phyloP scores from a whole-genome alignment of 2,888 invertebrate genomes.

The Melipona bicolor region DNA sequence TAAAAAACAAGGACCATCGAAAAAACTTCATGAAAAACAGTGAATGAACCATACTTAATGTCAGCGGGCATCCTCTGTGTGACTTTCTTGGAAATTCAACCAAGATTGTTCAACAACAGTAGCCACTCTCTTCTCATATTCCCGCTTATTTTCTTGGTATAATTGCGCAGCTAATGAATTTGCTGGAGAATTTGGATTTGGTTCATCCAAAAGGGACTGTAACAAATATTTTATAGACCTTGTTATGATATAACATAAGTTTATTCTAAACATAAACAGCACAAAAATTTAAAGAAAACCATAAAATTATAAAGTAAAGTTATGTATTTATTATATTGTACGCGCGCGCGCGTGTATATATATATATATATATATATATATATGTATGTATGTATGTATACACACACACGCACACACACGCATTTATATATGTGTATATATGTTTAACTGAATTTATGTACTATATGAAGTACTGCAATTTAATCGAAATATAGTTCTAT shows the following conservation, averaged over 20 bases:
- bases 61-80: constrained; percentile 83
- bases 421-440: constrained; percentile 1
- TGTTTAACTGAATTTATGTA: constrained; percentile 76
- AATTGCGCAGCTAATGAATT: constrained; percentile 89
- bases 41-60: constrained; percentile 72
- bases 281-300: constrained; percentile 69
- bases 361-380: constrained; percentile 1
- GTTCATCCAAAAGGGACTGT: constrained; percentile 89
- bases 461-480: constrained; percentile 76
- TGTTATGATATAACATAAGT: constrained; percentile 34
- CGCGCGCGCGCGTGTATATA: constrained; percentile 61
- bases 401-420: not conserved
- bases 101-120: constrained; percentile 88
- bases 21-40: constrained; percentile 24
- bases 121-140: constrained; percentile 88
- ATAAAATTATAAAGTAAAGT: constrained; percentile 76
- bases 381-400: constrained; percentile 39
- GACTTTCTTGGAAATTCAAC: constrained; percentile 84
- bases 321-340: constrained; percentile 77
- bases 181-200: constrained; percentile 89
- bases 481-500: constrained; percentile 74
- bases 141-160: constrained; percentile 88
- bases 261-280: constrained; percentile 46
- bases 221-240: constrained; percentile 72
- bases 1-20: constrained; percentile 11